These are phyloP conservation scores for Melinaea menophilus DNA, from an alignment of 2,888 invertebrate species.

Conservation along the genomic window DNA sequence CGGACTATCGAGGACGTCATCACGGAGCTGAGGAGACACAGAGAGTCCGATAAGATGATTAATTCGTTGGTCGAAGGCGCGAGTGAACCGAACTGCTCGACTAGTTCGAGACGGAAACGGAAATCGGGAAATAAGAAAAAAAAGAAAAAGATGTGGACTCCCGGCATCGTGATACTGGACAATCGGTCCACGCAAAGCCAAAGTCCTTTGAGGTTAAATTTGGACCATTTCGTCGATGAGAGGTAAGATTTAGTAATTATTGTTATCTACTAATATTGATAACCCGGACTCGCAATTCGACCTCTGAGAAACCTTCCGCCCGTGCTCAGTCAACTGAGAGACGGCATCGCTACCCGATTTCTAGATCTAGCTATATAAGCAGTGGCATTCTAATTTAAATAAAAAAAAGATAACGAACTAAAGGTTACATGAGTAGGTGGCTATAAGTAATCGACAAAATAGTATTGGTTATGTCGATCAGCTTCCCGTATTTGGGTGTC, in stretches of 20 bases:
- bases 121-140: conserved; percentile 54
- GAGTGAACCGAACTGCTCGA: conserved; percentile 41
- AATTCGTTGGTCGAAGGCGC: conserved; percentile 41
- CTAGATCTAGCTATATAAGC: no score
- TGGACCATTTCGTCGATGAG: conserved; percentile 72
- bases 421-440: no score
- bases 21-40: conserved; percentile 55
- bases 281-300: no score
- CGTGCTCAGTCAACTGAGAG: no score
- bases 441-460: no score
- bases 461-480: no score
- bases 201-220: conserved; percentile 62
- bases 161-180: conserved; percentile 64
- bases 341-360: no score
- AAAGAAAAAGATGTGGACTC: conserved; percentile 66
- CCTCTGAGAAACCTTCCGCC: no score
- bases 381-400: no score
- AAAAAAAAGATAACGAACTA: no score
- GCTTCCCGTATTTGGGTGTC: no score
- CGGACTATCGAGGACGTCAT: conserved; percentile 61
- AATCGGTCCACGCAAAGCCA: conserved; percentile 54
- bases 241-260: conserved; percentile 46
- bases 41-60: conserved; percentile 48
- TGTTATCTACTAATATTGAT: no score
- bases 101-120: conserved; percentile 48